Base-by-base conservation (phyloP, 1,140 invertebrate genomes). In the Lerema accius region DNA sequence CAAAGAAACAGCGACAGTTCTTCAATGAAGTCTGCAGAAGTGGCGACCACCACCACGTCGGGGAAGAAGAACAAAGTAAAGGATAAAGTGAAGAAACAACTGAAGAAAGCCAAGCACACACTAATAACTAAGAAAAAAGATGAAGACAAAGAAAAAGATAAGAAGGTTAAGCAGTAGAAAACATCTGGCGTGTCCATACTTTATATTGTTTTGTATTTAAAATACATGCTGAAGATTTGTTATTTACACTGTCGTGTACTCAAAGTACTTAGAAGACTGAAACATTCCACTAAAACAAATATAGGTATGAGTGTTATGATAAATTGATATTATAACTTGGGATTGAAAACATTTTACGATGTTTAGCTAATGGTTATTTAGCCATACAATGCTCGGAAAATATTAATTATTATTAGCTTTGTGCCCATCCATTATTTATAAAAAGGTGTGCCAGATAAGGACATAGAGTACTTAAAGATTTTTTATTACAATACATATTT, bases 41-140 rank as follows among this genome's bases (percentile, higher is more conserved):
- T 32, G 28, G 28, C 28, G 3, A 32, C 28, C 3, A 32, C 80
- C 5, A 56, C 75, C 1, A 61, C 76, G n/a, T 79, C 80, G 4
- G 78, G 75, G 0, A 90, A 90, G 62, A 90, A 90, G 60, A 88
- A 53, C 39, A 90, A 90, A 76, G 86, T 90, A 9, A 90, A 90
- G 43, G 88, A 90, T 45, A 89, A 89, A 79, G 80, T 90, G 5
- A 90, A 90, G 64, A 90, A 88, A 63, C 86, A 90, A 71, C 67
- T 90, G 0, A 90, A 90, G 66, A 90, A 86, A 66, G 88, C 85
- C 0, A 89, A 90, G 67, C 81, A 90, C 40, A 79, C 84, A 1
- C 67, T 89, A 19, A 86, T 86, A 23, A 60, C 82, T 3, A 90
- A 90, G 75, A 90, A 86, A 72, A 90, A 89, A 56, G 86, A 89